phyloP scores from a whole-genome alignment of 2,113 vertebrate species.

The Mesocricetus auratus region DNA sequence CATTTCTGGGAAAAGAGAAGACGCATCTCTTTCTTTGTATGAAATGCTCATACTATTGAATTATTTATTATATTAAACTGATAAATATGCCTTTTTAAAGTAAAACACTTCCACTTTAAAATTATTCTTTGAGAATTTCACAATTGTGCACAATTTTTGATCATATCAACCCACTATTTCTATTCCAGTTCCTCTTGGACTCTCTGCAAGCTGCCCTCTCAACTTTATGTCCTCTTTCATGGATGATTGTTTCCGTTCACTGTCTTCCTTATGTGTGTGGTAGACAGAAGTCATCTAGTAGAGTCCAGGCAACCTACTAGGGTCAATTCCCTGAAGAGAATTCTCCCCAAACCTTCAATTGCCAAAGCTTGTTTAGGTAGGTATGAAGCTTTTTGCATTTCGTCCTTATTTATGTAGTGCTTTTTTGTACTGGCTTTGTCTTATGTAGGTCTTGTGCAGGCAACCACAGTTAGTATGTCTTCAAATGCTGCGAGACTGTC shows the following conservation, averaged over 20 bases:
- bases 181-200: background rate
- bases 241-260: background rate
- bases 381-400: background rate
- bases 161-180: background rate
- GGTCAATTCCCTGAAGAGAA: background rate
- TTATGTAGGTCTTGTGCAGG: background rate
- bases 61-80: background rate
- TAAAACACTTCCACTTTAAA: background rate
- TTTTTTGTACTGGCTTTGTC: background rate
- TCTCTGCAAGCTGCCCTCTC: background rate
- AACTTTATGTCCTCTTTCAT: background rate
- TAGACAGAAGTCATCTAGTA: background rate
- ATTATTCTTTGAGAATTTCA: background rate
- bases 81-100: background rate
- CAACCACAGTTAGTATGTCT: background rate
- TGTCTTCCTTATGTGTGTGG: background rate
- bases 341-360: background rate
- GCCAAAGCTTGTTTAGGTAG: background rate
- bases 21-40: background rate
- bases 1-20: background rate
- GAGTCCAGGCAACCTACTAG: background rate
- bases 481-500: too few relatives aligned
- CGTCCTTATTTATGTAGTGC: too few relatives aligned
- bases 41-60: background rate
- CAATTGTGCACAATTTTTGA: background rate